Conservation (phyloP, 2,888 invertebrate genomes). For the Pollenia amentaria region DNA sequence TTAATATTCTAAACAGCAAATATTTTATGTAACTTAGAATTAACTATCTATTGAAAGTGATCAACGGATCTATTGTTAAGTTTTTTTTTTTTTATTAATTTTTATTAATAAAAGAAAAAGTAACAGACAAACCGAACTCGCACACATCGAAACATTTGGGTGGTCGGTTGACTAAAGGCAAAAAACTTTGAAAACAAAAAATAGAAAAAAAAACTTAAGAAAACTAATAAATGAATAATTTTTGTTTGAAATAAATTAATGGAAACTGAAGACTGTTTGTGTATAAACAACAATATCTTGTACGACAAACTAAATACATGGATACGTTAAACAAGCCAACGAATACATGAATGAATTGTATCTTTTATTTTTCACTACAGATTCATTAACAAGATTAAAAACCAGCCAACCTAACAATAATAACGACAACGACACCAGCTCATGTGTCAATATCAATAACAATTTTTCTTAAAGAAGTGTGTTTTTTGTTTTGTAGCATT, state of each 20-base stretch:
- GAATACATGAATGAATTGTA: constrained; percentile 39
- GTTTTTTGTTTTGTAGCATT: neutral
- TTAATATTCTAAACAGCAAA: constrained; percentile 65
- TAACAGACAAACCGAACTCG: constrained; percentile 2
- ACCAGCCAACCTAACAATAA: constrained; percentile 16
- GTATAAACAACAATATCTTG: constrained; percentile 5
- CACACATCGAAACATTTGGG: constrained; percentile 45
- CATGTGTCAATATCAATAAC: constrained; percentile 65
- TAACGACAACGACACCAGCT: constrained; percentile 32
- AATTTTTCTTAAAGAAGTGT: constrained; percentile 47
- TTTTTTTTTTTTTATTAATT: constrained; percentile 8
- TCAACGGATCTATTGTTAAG: constrained; percentile 53
- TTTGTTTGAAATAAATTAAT: constrained; percentile 9
- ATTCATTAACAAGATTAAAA: constrained; percentile 68
- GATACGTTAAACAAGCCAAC: neutral
- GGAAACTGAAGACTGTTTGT: constrained; percentile 33
- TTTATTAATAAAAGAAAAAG: constrained; percentile 7
- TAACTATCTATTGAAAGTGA: constrained; percentile 58
- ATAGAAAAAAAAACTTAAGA: neutral
- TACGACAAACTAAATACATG: constrained; percentile 2
- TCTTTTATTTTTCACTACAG: constrained; percentile 23
- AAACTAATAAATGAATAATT: constrained; percentile 2
- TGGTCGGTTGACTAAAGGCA: constrained; percentile 48
- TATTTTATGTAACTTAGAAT: constrained; percentile 43
- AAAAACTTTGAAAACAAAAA: constrained; percentile 15